These are phyloP conservation scores for Cryptomyrus ogoouensis DNA, from an alignment of 2,113 vertebrate genomes.

Conservation along the genomic window DNA sequence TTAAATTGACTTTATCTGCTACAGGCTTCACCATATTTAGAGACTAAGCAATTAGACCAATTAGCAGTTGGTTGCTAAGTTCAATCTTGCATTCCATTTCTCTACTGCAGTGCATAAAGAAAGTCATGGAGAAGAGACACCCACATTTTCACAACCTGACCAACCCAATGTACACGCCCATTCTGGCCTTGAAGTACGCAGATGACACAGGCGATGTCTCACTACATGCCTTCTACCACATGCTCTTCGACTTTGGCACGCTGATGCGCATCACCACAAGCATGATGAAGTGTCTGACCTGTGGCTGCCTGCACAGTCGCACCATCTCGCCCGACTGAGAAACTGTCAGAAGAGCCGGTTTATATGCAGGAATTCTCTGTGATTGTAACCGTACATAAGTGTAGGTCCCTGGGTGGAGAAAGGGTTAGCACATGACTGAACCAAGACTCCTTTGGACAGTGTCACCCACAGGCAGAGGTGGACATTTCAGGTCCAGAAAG, in stretches of 20 bases:
- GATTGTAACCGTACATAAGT: background rate
- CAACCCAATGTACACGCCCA: constrained; percentile 67
- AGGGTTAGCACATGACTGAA: background rate
- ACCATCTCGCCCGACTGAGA: constrained; percentile 47
- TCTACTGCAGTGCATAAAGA: constrained; percentile 60
- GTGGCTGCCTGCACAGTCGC: constrained; percentile 61
- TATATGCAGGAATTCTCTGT: background rate
- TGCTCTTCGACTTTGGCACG: constrained; percentile 74
- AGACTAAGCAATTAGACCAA: background rate
- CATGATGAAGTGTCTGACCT: constrained; percentile 68
- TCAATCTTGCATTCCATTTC: background rate
- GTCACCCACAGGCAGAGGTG: background rate
- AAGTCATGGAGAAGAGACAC: constrained; percentile 66
- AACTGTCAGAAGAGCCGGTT: background rate
- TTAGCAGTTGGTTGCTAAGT: background rate
- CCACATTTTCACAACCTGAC: constrained; percentile 77
- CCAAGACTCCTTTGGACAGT: background rate
- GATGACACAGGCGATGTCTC: constrained; percentile 74
- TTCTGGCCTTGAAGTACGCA: constrained; percentile 74
- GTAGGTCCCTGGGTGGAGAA: background rate
- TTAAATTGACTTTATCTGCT: background rate
- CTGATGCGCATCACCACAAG: constrained; percentile 68
- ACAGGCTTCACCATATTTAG: background rate
- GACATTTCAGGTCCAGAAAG: too few relatives aligned
- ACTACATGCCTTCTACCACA: constrained; percentile 74